Conservation (phyloP, 2,888 invertebrate genomes). For the Metallyticus violacea region DNA sequence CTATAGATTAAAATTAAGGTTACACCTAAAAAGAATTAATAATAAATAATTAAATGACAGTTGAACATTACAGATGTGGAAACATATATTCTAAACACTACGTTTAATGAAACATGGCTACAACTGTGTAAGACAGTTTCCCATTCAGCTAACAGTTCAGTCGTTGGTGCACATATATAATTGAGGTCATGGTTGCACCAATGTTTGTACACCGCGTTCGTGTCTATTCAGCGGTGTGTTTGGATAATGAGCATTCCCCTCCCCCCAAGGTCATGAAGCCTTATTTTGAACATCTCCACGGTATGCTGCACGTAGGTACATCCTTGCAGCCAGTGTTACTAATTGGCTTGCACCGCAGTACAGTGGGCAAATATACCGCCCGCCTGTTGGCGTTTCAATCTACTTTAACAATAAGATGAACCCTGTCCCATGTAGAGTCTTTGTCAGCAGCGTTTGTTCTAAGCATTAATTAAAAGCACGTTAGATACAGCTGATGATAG, state of each 20-base stretch:
- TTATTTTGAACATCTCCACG: not conserved
- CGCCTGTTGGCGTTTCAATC: not conserved
- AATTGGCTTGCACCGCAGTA: not conserved
- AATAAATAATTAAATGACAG: no score
- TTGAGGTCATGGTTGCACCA: not conserved
- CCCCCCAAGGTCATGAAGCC: not conserved
- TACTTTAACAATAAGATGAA: not conserved
- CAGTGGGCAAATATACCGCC: not conserved
- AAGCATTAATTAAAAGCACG: not conserved
- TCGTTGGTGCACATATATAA: not conserved
- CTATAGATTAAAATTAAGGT: no score
- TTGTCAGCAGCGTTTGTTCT: not conserved
- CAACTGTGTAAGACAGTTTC: not conserved
- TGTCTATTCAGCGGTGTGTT: not conserved
- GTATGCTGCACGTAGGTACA: not conserved
- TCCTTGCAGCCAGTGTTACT: not conserved
- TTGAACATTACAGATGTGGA: no score
- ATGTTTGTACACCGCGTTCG: not conserved
- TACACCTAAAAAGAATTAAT: no score
- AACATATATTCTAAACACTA: no score
- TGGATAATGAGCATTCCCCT: not conserved
- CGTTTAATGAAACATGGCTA: no score
- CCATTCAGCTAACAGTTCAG: no score
- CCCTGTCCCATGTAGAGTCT: not conserved
- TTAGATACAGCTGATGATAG: no score